A percentile compares a stretch with the other conserved stretches of the same genome.
phyloP scores from a whole-genome alignment of 2,888 invertebrate genomes.

The Eupeodes luniger region DNA sequence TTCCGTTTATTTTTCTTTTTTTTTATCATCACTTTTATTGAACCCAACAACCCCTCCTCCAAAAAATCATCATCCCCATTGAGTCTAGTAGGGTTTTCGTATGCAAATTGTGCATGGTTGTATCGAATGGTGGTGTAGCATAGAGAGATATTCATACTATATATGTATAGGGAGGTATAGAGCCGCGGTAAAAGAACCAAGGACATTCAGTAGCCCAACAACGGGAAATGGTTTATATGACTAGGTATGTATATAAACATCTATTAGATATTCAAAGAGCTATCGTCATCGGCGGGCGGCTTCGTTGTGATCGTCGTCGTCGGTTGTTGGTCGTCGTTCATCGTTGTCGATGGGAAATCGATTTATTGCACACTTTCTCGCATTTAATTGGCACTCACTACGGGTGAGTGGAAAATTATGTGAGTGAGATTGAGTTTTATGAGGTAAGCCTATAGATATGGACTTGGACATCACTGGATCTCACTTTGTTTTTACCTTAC shows the following conservation, averaged over 20 bases:
- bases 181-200: slow-evolving; percentile 45
- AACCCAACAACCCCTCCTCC: neutral
- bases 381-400: slow-evolving; percentile 76
- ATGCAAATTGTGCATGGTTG: slow-evolving; percentile 63
- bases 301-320: slow-evolving; percentile 2
- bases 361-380: slow-evolving; percentile 76
- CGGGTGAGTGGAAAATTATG: slow-evolving; percentile 76
- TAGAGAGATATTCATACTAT: slow-evolving; percentile 36
- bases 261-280: slow-evolving; percentile 47
- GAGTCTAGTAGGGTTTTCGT: slow-evolving; percentile 41
- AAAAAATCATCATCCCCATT: neutral
- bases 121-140: slow-evolving; percentile 36
- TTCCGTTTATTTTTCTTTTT: slow-evolving; percentile 48
- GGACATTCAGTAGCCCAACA: slow-evolving; percentile 30
- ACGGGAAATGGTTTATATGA: slow-evolving; percentile 36
- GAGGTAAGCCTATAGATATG: slow-evolving; percentile 67
- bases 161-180: neutral
- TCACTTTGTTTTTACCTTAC: neutral
- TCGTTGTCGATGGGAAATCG: slow-evolving; percentile 70
- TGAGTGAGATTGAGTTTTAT: slow-evolving; percentile 76
- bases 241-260: neutral
- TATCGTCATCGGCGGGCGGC: slow-evolving; percentile 24
- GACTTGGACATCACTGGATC: slow-evolving; percentile 20
- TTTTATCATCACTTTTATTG: slow-evolving; percentile 28
- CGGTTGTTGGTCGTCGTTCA: slow-evolving; percentile 2